Percentiles rank a stretch among this genome's conserved stretches.
These are phyloP conservation scores for Pristis pectinata DNA, from an alignment of 2,797 vertebrate species.

Conservation along the genomic window DNA sequence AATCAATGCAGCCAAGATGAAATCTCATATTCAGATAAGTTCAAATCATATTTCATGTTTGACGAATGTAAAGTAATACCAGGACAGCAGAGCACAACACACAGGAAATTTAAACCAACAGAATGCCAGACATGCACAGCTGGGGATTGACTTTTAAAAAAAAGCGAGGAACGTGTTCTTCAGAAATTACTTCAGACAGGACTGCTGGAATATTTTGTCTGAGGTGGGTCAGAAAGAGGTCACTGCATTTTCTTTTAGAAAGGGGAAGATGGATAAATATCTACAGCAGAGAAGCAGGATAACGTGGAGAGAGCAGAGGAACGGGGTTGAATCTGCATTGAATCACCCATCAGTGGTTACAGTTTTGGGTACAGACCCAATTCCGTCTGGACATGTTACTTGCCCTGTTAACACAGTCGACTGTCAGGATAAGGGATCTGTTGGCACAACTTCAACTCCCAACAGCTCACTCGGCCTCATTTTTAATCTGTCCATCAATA, in stretches of 20 bases:
- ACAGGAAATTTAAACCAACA: neutral
- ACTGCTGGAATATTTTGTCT: neutral
- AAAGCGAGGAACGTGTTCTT: neutral
- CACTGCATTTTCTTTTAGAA: neutral
- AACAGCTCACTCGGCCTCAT: neutral
- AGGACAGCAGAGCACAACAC: neutral
- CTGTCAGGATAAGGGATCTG: no score
- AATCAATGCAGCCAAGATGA: neutral
- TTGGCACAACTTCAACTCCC: neutral
- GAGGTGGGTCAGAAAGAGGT: neutral
- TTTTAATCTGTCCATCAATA: neutral
- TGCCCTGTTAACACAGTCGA: no score
- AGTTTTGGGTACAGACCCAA: neutral
- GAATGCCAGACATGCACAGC: neutral
- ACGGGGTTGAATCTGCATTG: neutral
- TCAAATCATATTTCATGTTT: neutral
- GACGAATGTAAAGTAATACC: neutral
- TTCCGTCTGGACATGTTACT: neutral
- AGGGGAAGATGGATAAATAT: neutral
- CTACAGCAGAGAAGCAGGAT: neutral
- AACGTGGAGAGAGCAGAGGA: neutral
- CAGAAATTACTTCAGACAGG: neutral
- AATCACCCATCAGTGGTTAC: no score
- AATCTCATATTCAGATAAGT: neutral
- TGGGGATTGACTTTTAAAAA: neutral